These are phyloP conservation scores for Tridacna gigas DNA, from an alignment of 2,888 invertebrate genomes.

Conservation along the genomic window DNA sequence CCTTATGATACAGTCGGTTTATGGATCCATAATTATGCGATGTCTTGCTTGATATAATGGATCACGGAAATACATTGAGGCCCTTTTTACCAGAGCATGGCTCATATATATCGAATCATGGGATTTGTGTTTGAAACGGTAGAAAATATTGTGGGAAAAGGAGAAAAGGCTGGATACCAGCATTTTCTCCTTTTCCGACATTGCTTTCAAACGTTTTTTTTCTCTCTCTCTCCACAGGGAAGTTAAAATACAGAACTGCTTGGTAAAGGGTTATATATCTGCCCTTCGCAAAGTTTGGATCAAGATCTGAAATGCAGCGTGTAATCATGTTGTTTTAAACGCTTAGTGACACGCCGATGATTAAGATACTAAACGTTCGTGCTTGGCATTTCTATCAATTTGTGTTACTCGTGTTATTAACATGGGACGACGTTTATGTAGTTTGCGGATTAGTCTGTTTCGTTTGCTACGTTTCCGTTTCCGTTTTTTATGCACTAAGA, in stretches of 20 bases:
- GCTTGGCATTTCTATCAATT: background rate
- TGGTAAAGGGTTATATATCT: background rate
- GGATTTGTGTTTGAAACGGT: no score
- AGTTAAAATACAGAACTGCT: background rate
- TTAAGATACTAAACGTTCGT: no score
- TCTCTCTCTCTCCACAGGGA: no score
- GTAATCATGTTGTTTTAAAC: no score
- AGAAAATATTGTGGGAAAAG: background rate
- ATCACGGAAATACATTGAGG: no score
- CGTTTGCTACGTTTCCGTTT: slow-evolving; percentile 21
- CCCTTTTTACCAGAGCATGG: no score
- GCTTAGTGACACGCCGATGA: no score
- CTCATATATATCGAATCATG: no score
- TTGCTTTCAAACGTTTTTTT: background rate
- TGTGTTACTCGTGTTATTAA: slow-evolving; percentile 7
- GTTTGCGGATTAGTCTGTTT: background rate
- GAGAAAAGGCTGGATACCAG: background rate
- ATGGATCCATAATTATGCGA: no score
- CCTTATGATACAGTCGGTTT: no score
- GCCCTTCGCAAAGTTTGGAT: background rate
- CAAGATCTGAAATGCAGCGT: no score
- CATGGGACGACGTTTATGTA: slow-evolving; percentile 29
- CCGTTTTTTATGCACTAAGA: slow-evolving; percentile 45
- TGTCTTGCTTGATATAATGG: no score
- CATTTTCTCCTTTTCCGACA: background rate